Percentiles rank a stretch among this genome's conserved stretches.
phyloP scores from a whole-genome alignment of 1,140 invertebrate genomes.

The Plodia interpunctella region DNA sequence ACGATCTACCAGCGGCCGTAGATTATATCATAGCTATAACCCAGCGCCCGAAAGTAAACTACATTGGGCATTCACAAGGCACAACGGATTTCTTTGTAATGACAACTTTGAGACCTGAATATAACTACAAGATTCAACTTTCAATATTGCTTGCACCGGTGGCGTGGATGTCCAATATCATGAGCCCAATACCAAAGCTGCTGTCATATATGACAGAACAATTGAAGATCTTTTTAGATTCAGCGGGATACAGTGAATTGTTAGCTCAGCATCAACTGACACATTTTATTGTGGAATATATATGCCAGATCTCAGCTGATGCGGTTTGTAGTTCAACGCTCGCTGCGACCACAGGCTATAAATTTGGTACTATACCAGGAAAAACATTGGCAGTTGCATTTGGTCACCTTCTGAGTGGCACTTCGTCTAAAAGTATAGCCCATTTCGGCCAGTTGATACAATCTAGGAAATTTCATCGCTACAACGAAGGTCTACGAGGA shows the following conservation, averaged over 20 bases:
- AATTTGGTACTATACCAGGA: slow-evolving; percentile 31
- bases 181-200: slow-evolving; percentile 34
- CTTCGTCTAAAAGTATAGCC: slow-evolving; percentile 44
- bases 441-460: slow-evolving; percentile 53
- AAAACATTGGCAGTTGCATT: slow-evolving; percentile 40
- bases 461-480: slow-evolving; percentile 65
- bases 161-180: slow-evolving; percentile 58
- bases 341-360: slow-evolving; percentile 39
- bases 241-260: slow-evolving; percentile 42
- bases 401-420: slow-evolving; percentile 43
- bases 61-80: slow-evolving; percentile 82
- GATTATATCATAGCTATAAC: slow-evolving; percentile 77
- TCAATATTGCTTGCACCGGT: slow-evolving; percentile 81
- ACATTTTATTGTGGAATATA: slow-evolving; percentile 40
- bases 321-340: slow-evolving; percentile 36
- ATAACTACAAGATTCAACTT: slow-evolving; percentile 79
- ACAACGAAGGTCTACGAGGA: slow-evolving; percentile 73
- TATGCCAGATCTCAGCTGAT: slow-evolving; percentile 45
- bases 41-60: slow-evolving; percentile 77
- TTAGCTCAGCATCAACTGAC: slow-evolving; percentile 38
- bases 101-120: slow-evolving; percentile 78
- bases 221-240: slow-evolving; percentile 34
- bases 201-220: slow-evolving; percentile 23
- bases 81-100: slow-evolving; percentile 80
- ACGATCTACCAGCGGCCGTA: slow-evolving; percentile 79